These are phyloP conservation scores for Mormyrops boulengeri DNA, from an alignment of 2,797 vertebrate genomes.

Conservation along the genomic window DNA sequence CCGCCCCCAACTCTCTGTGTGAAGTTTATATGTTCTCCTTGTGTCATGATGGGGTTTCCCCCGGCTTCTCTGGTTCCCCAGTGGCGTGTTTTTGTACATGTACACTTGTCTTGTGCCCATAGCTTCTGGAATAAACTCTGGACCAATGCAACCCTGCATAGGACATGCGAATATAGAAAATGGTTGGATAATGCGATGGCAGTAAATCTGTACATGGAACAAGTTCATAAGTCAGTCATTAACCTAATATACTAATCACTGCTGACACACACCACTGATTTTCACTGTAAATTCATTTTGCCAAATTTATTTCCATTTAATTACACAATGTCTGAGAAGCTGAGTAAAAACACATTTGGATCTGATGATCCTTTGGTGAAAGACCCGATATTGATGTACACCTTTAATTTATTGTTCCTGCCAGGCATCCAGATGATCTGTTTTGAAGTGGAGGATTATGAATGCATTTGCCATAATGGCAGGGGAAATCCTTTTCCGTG, in stretches of 20 bases:
- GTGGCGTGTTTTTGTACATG: background rate
- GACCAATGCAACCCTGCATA: background rate
- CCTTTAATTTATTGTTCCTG: background rate
- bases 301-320: background rate
- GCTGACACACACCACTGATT: background rate
- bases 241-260: background rate
- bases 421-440: background rate
- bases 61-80: background rate
- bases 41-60: background rate
- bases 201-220: background rate
- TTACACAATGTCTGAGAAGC: background rate
- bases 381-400: background rate
- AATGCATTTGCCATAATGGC: background rate
- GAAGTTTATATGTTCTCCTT: background rate
- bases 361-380: background rate
- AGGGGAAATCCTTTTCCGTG: background rate
- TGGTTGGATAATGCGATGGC: background rate
- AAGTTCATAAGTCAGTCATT: background rate
- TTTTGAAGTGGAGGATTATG: background rate
- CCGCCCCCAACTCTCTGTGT: background rate
- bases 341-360: background rate
- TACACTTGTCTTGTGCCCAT: background rate
- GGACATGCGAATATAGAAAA: background rate
- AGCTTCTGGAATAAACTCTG: background rate
- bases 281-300: background rate